Conservation (phyloP, 2,888 invertebrate genomes). For the Saturnia pavonia region DNA sequence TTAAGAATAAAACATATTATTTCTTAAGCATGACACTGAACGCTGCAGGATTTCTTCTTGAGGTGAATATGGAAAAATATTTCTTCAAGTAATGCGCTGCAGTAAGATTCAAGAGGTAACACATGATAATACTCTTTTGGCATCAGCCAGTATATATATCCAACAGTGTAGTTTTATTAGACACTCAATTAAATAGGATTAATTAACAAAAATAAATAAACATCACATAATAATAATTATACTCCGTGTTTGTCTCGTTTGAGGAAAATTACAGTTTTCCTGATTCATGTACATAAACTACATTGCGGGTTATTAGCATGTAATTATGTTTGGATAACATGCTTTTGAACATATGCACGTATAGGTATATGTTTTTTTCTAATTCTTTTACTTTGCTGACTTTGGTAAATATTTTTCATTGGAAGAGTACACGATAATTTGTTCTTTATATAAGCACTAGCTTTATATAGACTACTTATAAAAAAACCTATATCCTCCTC, state of each 20-base stretch:
- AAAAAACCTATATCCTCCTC: too few species aligned
- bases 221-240: too few species aligned
- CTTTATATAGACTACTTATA: too few species aligned
- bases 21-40: neutral
- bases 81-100: too few species aligned
- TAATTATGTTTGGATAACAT: neutral
- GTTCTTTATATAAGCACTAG: too few species aligned
- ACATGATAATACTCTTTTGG: too few species aligned
- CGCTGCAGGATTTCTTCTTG: neutral
- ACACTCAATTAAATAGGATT: neutral
- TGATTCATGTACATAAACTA: neutral
- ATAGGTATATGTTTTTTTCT: neutral
- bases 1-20: neutral
- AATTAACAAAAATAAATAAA: neutral
- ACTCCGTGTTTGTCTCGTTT: neutral
- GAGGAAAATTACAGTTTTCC: slow-evolving; percentile 4
- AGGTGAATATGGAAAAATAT: too few species aligned
- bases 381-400: neutral
- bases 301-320: neutral
- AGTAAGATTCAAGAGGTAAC: too few species aligned
- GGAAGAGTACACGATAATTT: too few species aligned
- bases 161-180: neutral
- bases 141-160: too few species aligned
- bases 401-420: neutral
- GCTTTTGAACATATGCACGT: neutral